Conservation (phyloP, 1,140 invertebrate species). For the Drosophila paulistorum region DNA sequence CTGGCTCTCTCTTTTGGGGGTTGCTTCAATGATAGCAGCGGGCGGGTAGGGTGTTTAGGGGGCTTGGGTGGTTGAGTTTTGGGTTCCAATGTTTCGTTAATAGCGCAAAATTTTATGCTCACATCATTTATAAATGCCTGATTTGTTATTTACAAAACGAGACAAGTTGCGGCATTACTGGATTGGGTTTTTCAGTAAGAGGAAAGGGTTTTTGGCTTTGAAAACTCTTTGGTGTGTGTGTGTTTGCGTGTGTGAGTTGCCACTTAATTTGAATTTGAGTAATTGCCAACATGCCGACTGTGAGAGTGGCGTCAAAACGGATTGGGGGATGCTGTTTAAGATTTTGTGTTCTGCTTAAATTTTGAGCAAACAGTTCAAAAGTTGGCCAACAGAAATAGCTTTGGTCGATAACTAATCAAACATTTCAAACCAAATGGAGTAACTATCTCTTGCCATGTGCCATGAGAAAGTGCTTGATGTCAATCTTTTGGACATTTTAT, state of each 20-base stretch:
- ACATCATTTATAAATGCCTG: conserved; percentile 83
- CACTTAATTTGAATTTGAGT: conserved; percentile 81
- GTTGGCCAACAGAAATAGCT: neutral
- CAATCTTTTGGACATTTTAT: neutral
- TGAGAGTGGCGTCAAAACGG: neutral
- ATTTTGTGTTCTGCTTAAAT: neutral
- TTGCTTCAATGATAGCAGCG: neutral
- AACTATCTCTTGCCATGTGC: no score
- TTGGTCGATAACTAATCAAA: neutral
- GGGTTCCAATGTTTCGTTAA: conserved; percentile 23
- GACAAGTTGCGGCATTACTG: conserved; percentile 74
- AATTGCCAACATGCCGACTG: conserved; percentile 60
- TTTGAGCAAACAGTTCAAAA: no score
- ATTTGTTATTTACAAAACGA: conserved; percentile 83
- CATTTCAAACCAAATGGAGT: no score
- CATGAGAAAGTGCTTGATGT: neutral
- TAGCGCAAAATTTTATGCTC: conserved; percentile 72
- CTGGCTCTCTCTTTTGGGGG: neutral
- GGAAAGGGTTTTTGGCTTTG: neutral
- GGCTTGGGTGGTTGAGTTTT: neutral
- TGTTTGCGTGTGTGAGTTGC: conserved; percentile 48
- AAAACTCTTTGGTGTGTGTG: conserved; percentile 25
- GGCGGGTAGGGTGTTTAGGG: neutral
- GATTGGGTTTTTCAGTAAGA: conserved; percentile 37
- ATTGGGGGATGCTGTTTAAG: no score